Conservation (phyloP, 2,797 vertebrate genomes). For the Vultur gryphus region DNA sequence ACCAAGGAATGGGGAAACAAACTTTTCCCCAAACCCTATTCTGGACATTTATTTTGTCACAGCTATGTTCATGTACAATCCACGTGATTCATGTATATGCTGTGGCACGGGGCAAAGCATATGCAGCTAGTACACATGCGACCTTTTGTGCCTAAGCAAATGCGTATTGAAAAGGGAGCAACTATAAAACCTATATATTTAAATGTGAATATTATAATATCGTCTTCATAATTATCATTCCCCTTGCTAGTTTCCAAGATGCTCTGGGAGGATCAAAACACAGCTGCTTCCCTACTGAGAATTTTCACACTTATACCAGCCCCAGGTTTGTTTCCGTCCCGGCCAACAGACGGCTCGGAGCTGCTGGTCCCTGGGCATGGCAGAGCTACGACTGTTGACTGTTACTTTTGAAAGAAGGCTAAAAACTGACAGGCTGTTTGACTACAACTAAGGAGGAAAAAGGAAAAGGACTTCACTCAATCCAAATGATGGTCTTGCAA, state of each 20-base stretch:
- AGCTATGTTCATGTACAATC: neutral
- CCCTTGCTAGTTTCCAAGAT: constrained; percentile 63
- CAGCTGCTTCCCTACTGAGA: constrained; percentile 62
- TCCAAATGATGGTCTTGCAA: constrained; percentile 50
- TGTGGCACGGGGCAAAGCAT: neutral
- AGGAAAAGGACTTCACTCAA: constrained; percentile 24
- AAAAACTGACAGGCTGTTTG: constrained; percentile 67
- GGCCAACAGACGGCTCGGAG: constrained; percentile 56
- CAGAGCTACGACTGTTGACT: constrained; percentile 58
- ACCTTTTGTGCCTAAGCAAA: constrained; percentile 32
- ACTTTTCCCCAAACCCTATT: neutral
- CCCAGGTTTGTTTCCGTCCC: constrained; percentile 61
- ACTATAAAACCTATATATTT: constrained; percentile 48
- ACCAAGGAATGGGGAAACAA: neutral
- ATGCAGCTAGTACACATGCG: neutral
- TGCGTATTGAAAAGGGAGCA: constrained; percentile 17
- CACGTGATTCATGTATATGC: neutral
- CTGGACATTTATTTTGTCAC: neutral
- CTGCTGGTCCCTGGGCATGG: constrained; percentile 59
- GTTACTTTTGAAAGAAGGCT: constrained; percentile 52
- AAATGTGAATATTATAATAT: constrained; percentile 61
- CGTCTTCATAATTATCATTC: constrained; percentile 40
- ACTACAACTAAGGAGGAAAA: constrained; percentile 45
- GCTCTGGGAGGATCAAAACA: constrained; percentile 62
- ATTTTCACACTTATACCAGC: constrained; percentile 63